Conservation (phyloP, 2,888 invertebrate species). For the Heliothis peltigera region DNA sequence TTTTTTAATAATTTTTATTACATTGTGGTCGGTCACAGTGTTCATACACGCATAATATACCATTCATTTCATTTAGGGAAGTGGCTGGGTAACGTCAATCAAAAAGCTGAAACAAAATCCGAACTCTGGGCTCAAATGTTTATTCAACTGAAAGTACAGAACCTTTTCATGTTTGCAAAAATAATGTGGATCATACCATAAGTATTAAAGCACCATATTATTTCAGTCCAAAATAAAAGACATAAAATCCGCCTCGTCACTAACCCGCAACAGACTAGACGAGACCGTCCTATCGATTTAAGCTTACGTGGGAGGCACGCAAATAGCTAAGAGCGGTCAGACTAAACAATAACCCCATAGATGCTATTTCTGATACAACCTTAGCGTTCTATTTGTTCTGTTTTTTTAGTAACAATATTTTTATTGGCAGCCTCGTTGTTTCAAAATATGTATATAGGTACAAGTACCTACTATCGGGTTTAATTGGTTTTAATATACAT, state of each 20-base stretch:
- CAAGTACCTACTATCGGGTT: constrained; percentile 10
- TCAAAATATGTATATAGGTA: constrained; percentile 14
- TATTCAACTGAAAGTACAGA: too few species aligned
- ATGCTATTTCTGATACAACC: constrained; percentile 46
- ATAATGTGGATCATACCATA: neutral
- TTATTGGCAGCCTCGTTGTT: constrained; percentile 26
- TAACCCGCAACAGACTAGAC: constrained; percentile 24
- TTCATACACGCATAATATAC: neutral
- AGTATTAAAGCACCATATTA: neutral
- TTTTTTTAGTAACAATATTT: constrained; percentile 35
- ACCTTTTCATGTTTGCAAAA: too few species aligned
- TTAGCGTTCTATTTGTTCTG: constrained; percentile 16
- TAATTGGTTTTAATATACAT: constrained; percentile 2
- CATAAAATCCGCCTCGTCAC: constrained; percentile 9
- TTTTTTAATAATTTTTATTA: too few species aligned
- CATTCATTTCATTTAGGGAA: too few species aligned
- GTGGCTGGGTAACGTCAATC: too few species aligned
- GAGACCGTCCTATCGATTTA: constrained; percentile 65
- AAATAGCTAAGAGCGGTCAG: constrained; percentile 66
- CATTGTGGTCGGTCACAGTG: neutral
- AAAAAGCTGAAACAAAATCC: too few species aligned
- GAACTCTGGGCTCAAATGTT: too few species aligned
- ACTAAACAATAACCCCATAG: constrained; percentile 65
- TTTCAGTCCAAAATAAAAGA: constrained; percentile 7
- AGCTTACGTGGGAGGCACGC: constrained; percentile 63